Conservation (phyloP, 1,140 invertebrate genomes). For the Cydia pomonella region DNA sequence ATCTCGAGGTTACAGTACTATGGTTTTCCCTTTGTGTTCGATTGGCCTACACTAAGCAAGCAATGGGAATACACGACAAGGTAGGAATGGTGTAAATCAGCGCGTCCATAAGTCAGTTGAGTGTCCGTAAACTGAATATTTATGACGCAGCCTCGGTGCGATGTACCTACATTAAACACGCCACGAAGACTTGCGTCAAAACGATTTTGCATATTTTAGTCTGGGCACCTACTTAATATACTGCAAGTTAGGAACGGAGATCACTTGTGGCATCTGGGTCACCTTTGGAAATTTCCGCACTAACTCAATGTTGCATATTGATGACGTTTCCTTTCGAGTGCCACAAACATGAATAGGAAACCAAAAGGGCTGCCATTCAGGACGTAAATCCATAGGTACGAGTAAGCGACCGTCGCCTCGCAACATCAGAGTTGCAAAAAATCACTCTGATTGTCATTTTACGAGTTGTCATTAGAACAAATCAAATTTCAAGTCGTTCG, state of each 20-base stretch:
- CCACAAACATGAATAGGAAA: background rate
- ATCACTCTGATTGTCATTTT: too few relatives aligned
- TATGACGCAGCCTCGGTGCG: conserved; percentile 39
- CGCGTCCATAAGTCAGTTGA: conserved; percentile 44
- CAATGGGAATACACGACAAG: conserved; percentile 1
- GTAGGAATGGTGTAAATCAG: conserved; percentile 43
- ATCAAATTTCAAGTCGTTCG: too few relatives aligned
- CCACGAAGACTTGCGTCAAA: conserved; percentile 47
- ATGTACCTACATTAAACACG: conserved; percentile 41
- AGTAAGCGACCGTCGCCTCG: background rate
- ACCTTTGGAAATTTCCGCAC: conserved; percentile 4
- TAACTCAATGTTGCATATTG: background rate
- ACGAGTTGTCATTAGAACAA: too few relatives aligned
- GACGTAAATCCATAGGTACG: background rate
- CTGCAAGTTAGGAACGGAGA: conserved; percentile 51
- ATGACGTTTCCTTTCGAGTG: background rate
- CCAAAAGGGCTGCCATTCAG: background rate
- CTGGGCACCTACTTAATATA: conserved; percentile 45
- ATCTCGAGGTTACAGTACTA: background rate
- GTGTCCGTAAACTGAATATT: conserved; percentile 56
- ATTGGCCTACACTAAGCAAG: background rate
- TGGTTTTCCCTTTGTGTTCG: background rate
- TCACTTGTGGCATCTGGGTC: conserved; percentile 24
- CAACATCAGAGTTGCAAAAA: background rate
- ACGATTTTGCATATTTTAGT: conserved; percentile 53